phyloP scores from a whole-genome alignment of 2,888 invertebrate species.

The Netelia melanura region DNA sequence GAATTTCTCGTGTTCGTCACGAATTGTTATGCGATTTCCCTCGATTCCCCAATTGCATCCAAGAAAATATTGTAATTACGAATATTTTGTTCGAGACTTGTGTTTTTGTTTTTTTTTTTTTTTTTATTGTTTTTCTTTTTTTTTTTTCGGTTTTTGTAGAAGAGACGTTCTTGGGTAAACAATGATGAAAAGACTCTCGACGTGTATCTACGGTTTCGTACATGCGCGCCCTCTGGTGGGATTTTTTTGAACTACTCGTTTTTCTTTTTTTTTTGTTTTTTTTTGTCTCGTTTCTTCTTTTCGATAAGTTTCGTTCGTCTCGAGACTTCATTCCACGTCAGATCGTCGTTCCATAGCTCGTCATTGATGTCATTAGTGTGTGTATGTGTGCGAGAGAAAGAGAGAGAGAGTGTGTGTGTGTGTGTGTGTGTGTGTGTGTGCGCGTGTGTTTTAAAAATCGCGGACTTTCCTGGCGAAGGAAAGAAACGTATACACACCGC shows the following conservation, averaged over 20 bases:
- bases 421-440: not conserved
- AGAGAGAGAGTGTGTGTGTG: not conserved
- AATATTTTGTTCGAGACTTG: too few relatives aligned
- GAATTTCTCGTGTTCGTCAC: slow-evolving; percentile 71
- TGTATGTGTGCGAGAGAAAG: not conserved
- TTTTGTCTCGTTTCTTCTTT: not conserved
- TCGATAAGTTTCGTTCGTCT: slow-evolving; percentile 9
- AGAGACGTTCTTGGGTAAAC: too few relatives aligned
- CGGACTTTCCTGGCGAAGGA: not conserved
- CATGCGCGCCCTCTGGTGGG: not conserved
- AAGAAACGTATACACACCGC: too few relatives aligned
- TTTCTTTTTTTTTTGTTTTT: slow-evolving; percentile 1
- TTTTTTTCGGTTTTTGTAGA: too few relatives aligned
- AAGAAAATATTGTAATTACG: too few relatives aligned
- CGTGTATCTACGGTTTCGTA: too few relatives aligned
- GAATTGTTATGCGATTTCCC: slow-evolving; percentile 65
- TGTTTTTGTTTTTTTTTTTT: too few relatives aligned
- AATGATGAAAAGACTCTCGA: too few relatives aligned
- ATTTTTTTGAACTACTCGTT: not conserved
- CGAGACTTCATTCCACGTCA: slow-evolving; percentile 47
- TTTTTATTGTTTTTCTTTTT: too few relatives aligned
- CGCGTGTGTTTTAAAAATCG: not conserved
- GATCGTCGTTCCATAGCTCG: slow-evolving; percentile 26
- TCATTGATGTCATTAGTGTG: slow-evolving; percentile 3
- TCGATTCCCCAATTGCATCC: slow-evolving; percentile 2